These are phyloP conservation scores for Coregonus suidteri DNA, from an alignment of 2,797 vertebrate genomes.

Conservation along the genomic window DNA sequence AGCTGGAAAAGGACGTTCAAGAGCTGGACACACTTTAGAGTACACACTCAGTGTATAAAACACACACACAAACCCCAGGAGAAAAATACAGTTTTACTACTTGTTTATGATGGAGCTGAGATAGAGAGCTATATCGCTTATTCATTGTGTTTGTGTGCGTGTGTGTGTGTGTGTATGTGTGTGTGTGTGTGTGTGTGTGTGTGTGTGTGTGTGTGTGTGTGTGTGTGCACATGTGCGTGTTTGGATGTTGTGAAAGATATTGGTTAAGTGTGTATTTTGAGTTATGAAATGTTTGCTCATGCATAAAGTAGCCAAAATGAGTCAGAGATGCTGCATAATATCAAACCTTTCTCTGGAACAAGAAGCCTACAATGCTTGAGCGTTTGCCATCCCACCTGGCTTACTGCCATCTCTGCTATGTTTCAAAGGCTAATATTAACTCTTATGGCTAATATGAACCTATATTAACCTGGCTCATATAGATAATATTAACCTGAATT, in stretches of 20 bases:
- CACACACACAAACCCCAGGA: too few relatives aligned
- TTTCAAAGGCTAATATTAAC: not conserved
- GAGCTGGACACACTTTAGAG: too few relatives aligned
- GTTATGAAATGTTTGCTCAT: not conserved
- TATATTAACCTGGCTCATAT: too few relatives aligned
- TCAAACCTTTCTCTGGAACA: not conserved
- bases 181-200: not conserved
- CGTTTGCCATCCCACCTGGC: not conserved
- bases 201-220: not conserved
- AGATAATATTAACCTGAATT: too few relatives aligned
- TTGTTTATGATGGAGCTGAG: too few relatives aligned
- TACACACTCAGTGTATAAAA: too few relatives aligned
- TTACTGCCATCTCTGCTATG: not conserved
- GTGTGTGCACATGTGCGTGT: not conserved
- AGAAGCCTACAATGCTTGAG: not conserved
- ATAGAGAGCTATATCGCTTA: not conserved
- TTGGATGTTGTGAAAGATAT: not conserved
- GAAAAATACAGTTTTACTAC: too few relatives aligned
- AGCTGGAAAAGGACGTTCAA: not conserved
- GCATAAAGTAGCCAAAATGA: not conserved
- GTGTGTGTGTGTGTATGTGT: too few relatives aligned
- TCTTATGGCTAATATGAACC: not conserved
- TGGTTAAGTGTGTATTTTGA: too few relatives aligned
- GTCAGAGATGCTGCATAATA: not conserved
- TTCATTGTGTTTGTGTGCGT: too few relatives aligned